Conservation (phyloP, 2,888 invertebrate genomes). For the Thera obeliscata region DNA sequence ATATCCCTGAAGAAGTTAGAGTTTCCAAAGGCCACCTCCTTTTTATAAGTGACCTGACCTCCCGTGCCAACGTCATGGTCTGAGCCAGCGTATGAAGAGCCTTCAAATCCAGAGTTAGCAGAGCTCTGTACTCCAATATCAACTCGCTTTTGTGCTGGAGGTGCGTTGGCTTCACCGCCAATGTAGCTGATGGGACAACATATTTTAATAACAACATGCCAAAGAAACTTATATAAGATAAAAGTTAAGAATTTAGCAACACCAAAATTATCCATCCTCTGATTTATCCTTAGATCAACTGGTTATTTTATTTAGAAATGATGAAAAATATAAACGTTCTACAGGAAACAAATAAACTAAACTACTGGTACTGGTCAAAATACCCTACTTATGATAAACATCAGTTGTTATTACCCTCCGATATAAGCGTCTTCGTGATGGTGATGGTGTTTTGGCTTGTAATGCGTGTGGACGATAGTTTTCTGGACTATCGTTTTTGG, state of each 20-base stretch:
- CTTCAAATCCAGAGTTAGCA: slow-evolving; percentile 46
- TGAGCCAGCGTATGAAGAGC: slow-evolving; percentile 40
- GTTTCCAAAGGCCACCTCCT: slow-evolving; percentile 62
- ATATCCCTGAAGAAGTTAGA: slow-evolving; percentile 85
- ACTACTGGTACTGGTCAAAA: no score
- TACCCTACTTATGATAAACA: neutral
- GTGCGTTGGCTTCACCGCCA: slow-evolving; percentile 52
- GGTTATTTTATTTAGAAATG: no score
- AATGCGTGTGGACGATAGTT: slow-evolving; percentile 58
- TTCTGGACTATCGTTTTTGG: slow-evolving; percentile 60
- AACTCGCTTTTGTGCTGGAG: slow-evolving; percentile 62
- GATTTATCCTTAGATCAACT: no score
- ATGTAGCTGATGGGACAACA: slow-evolving; percentile 44
- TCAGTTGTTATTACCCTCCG: slow-evolving; percentile 50
- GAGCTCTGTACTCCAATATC: slow-evolving; percentile 58
- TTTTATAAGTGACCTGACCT: slow-evolving; percentile 56
- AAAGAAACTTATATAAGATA: no score
- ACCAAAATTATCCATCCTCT: no score
- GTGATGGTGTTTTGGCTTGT: slow-evolving; percentile 62
- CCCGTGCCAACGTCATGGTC: slow-evolving; percentile 33
- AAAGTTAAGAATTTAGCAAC: no score
- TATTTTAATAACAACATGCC: neutral
- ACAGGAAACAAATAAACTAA: no score
- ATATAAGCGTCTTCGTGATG: slow-evolving; percentile 68
- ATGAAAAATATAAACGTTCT: no score